Evolutionary conservation across 2,797 vertebrate species (phyloP).

Genomic region (Botia almorhae): DNA sequence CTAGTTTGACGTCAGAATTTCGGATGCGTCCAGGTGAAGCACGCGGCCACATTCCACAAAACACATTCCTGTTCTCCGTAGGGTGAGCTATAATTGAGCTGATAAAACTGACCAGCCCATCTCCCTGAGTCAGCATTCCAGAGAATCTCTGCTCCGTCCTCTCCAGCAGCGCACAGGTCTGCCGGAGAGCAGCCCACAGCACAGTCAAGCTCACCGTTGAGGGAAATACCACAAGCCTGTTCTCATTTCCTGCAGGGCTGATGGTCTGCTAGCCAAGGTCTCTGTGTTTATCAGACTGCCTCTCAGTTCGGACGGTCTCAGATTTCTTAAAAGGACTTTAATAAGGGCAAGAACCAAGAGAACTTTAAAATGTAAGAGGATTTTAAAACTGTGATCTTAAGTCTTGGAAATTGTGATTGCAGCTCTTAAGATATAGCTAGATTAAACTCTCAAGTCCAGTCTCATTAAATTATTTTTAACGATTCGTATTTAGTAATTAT

Average conservation of each 20-base stretch:
- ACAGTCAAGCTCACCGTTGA: constrained; percentile 14
- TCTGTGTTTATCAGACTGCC: constrained; percentile 64
- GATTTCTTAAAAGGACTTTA: constrained; percentile 12
- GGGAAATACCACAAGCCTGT: constrained; percentile 73
- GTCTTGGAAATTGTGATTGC: too few species aligned
- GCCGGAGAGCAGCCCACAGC: background rate
- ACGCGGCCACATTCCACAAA: constrained; percentile 36
- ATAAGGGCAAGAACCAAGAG: too few species aligned
- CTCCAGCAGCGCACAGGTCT: background rate
- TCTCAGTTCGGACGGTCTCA: background rate
- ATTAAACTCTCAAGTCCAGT: too few species aligned
- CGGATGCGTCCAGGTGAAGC: constrained; percentile 42
- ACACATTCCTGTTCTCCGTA: constrained; percentile 1
- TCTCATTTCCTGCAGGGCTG: constrained; percentile 68
- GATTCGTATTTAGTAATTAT: too few species aligned
- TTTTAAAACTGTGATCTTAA: too few species aligned
- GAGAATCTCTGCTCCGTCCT: background rate
- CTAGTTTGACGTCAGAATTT: constrained; percentile 47
- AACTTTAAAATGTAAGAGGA: too few species aligned
- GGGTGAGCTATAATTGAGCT: constrained; percentile 31
- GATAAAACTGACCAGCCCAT: background rate
- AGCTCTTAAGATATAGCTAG: too few species aligned
- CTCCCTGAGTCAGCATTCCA: constrained; percentile 39
- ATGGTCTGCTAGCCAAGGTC: constrained; percentile 51
- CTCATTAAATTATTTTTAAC: too few species aligned